A percentile compares a stretch with the other conserved stretches of the same genome.
Conservation (phyloP, 1,140 invertebrate genomes). For the Meloidogyne floridensis region DNA sequence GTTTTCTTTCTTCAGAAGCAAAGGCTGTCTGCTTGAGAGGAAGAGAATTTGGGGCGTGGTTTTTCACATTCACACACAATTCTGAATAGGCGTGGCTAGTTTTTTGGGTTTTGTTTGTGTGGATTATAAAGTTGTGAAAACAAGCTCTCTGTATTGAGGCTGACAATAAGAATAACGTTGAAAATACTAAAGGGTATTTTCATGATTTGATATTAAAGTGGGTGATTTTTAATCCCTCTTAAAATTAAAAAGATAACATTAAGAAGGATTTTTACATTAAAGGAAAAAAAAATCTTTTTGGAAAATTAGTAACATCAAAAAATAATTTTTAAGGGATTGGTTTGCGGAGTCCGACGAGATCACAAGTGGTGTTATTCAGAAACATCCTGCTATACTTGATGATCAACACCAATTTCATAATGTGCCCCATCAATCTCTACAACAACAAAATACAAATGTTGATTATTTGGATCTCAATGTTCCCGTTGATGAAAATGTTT, state of each 20-base stretch:
- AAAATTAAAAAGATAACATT: too few relatives aligned
- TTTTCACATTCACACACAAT: background rate
- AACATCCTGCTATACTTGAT: background rate
- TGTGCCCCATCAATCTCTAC: conserved; percentile 1
- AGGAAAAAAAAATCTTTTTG: too few relatives aligned
- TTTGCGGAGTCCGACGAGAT: background rate
- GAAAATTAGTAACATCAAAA: background rate
- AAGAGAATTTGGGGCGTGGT: conserved; percentile 1
- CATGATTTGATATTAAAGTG: background rate
- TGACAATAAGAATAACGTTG: background rate
- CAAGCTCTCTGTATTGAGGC: background rate
- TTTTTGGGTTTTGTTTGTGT: background rate
- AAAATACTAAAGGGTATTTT: background rate
- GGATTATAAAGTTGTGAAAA: background rate
- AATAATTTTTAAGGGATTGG: background rate
- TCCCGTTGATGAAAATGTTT: background rate
- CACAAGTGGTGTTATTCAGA: background rate
- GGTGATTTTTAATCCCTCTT: too few relatives aligned
- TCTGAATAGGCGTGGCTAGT: background rate
- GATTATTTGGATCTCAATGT: conserved; percentile 5
- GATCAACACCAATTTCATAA: background rate
- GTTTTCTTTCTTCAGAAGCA: background rate
- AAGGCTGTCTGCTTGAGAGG: background rate
- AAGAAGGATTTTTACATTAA: too few relatives aligned
- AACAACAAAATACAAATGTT: background rate